phyloP scores from a whole-genome alignment of 2,113 vertebrate species.

The Amazona guildingii region DNA sequence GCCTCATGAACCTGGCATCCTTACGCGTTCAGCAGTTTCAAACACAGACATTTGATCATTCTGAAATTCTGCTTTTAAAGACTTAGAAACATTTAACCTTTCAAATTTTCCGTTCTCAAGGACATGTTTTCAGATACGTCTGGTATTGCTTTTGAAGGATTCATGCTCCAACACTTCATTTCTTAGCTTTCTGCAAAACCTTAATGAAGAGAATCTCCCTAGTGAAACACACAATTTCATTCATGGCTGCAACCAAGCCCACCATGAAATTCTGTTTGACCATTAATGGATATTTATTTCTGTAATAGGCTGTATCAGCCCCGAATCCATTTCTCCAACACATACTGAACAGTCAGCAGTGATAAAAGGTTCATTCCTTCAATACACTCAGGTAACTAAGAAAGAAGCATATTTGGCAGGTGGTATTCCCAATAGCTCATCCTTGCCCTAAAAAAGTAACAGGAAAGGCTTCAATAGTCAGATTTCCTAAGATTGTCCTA shows the following conservation, averaged over 20 bases:
- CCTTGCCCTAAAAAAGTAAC: background rate
- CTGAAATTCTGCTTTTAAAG: constrained; percentile 28
- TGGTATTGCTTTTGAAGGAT: background rate
- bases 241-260: background rate
- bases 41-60: constrained; percentile 37
- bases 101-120: background rate
- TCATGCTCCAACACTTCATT: background rate
- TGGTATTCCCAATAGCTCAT: background rate
- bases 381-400: background rate
- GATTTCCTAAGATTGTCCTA: background rate
- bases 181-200: background rate
- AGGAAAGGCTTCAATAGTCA: background rate
- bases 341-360: background rate
- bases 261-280: background rate
- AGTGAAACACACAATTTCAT: background rate
- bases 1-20: constrained; percentile 31
- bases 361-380: background rate
- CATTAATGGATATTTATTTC: background rate
- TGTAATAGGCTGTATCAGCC: background rate
- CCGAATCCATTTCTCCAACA: background rate
- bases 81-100: constrained; percentile 22
- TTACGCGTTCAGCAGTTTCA: constrained; percentile 10
- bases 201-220: background rate
- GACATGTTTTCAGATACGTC: constrained; percentile 11
- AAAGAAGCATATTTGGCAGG: background rate